These are phyloP conservation scores for Naso thynnoides DNA, from an alignment of 2,797 vertebrate genomes.

Conservation along the genomic window DNA sequence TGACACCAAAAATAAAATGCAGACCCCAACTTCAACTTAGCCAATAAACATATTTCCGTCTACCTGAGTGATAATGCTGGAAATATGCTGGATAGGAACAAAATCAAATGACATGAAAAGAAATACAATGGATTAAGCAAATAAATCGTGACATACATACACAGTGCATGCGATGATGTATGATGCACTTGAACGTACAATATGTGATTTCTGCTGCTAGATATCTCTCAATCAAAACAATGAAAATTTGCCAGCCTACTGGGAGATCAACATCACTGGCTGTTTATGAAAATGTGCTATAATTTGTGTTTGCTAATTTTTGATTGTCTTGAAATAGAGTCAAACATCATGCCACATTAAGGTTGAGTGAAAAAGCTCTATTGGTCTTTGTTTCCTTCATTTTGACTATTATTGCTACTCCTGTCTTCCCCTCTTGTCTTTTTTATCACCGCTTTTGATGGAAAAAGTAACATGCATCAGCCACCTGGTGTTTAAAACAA, in stretches of 20 bases:
- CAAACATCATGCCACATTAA: background rate
- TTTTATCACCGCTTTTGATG: background rate
- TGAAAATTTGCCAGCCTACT: background rate
- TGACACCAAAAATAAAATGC: too few species aligned
- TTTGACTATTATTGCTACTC: background rate
- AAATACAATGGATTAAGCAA: too few species aligned
- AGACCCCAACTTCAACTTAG: too few species aligned
- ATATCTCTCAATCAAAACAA: too few species aligned
- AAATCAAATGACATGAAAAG: too few species aligned
- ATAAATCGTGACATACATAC: too few species aligned
- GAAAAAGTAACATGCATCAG: conserved; percentile 11
- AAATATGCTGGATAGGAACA: too few species aligned
- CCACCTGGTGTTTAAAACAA: conserved; percentile 35
- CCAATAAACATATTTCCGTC: background rate
- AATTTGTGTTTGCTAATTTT: background rate
- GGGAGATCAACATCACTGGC: background rate
- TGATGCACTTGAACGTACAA: too few species aligned
- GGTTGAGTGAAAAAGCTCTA: background rate
- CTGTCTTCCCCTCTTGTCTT: background rate
- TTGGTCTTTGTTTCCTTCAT: background rate
- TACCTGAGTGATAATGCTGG: background rate
- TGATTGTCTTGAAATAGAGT: background rate
- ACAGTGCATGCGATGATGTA: too few species aligned
- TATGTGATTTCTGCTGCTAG: too few species aligned
- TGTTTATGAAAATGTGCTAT: background rate